Percentiles rank a stretch among this genome's conserved stretches.
Conservation (phyloP, 2,888 invertebrate species). For the Lasioglossum morio region DNA sequence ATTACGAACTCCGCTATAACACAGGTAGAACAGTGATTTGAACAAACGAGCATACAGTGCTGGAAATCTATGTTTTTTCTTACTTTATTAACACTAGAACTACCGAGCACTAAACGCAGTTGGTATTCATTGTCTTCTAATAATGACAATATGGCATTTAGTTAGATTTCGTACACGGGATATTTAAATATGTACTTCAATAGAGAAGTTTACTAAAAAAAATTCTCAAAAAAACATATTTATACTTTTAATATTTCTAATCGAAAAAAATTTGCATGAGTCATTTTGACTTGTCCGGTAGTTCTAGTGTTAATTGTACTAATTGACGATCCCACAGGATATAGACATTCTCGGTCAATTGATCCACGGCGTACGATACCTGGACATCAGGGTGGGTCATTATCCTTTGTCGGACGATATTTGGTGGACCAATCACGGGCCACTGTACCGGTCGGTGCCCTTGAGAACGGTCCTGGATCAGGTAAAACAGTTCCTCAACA, state of each 20-base stretch:
- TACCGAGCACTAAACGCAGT: too few relatives aligned
- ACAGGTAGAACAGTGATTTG: constrained; percentile 80
- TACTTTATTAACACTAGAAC: too few relatives aligned
- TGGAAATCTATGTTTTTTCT: too few relatives aligned
- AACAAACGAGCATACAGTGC: neutral
- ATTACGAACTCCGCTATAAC: constrained; percentile 86
- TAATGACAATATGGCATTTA: too few relatives aligned
- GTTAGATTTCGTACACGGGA: too few relatives aligned
- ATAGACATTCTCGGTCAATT: constrained; percentile 87
- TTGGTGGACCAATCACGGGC: constrained; percentile 87
- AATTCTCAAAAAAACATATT: too few relatives aligned
- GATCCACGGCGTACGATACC: constrained; percentile 87
- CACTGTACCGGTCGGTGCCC: constrained; percentile 84
- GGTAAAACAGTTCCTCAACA: constrained; percentile 86
- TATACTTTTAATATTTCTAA: too few relatives aligned
- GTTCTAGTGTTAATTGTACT: neutral
- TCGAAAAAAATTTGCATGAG: too few relatives aligned
- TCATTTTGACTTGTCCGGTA: too few relatives aligned
- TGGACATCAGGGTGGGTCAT: constrained; percentile 87
- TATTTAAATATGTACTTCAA: too few relatives aligned
- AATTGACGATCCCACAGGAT: constrained; percentile 82
- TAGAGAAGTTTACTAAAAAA: too few relatives aligned
- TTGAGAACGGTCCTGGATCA: constrained; percentile 85
- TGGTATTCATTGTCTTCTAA: too few relatives aligned
- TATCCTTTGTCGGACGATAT: constrained; percentile 81